Percentiles rank a stretch among this genome's conserved stretches.
Conservation (phyloP, 2,888 invertebrate genomes). For the Sceliomorpha sp. region DNA sequence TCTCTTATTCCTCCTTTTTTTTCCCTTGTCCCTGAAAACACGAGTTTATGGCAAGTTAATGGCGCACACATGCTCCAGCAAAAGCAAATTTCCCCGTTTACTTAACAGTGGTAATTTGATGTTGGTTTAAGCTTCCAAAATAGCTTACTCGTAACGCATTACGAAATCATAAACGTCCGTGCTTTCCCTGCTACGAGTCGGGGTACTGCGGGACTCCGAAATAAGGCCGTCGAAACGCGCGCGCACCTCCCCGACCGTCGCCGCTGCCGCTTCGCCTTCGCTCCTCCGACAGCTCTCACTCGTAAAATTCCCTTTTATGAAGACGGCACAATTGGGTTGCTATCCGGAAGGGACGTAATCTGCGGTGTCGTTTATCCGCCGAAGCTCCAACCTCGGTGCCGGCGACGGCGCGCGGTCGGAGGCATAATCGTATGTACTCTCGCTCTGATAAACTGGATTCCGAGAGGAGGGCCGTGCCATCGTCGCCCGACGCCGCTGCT, state of each 20-base stretch:
- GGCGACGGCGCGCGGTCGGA: no score
- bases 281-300: no score
- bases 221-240: conserved; percentile 36
- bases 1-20: no score
- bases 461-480: no score
- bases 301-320: conserved; percentile 60
- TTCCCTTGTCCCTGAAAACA: no score
- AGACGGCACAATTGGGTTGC: conserved; percentile 44
- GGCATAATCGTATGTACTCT: conserved; percentile 72
- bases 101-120: conserved; percentile 34
- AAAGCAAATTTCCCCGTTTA: conserved; percentile 29
- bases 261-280: conserved; percentile 31
- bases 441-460: conserved; percentile 72
- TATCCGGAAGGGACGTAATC: conserved; percentile 58
- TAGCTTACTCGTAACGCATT: conserved; percentile 25
- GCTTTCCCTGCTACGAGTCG: no score
- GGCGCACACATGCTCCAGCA: conserved; percentile 5
- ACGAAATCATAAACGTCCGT: conserved; percentile 32
- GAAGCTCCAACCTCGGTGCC: conserved; percentile 62
- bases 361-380: conserved; percentile 68
- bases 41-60: conserved; percentile 24
- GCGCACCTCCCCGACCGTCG: no score
- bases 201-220: no score
- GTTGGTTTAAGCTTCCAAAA: conserved; percentile 32
- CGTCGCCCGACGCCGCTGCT: no score